A percentile compares a stretch with the other conserved stretches of the same genome.
Conservation (phyloP, 2,888 invertebrate genomes). For the Nudaria mundana region DNA sequence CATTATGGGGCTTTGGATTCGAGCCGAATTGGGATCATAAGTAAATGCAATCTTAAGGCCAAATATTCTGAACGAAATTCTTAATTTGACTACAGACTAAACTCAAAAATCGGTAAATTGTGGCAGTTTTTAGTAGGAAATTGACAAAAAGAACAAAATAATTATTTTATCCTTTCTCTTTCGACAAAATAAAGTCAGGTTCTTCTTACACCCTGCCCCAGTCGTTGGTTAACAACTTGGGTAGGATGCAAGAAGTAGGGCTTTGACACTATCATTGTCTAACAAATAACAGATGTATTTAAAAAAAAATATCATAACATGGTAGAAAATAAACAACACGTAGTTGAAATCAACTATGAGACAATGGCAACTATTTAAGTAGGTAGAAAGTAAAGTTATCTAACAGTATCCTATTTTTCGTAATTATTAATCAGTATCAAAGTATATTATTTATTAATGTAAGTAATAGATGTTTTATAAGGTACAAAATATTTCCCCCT, state of each 20-base stretch:
- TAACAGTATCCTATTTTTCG: conserved; percentile 21
- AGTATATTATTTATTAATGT: conserved; percentile 13
- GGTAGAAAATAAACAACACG: background rate
- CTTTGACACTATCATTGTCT: background rate
- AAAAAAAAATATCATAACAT: background rate
- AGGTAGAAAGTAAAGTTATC: background rate
- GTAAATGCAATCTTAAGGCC: conserved; percentile 12
- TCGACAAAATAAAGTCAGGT: no score
- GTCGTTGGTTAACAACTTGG: no score
- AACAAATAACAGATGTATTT: background rate
- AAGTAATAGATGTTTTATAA: conserved; percentile 15
- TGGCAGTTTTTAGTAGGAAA: no score
- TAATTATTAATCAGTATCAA: conserved; percentile 16
- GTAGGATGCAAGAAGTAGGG: background rate
- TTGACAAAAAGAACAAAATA: no score
- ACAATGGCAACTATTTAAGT: background rate
- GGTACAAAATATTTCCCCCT: conserved; percentile 9
- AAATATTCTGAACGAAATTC: no score
- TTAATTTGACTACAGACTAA: no score
- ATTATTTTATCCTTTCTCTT: no score
- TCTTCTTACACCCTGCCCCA: no score
- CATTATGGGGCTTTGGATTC: background rate
- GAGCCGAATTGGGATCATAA: conserved; percentile 13
- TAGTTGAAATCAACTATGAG: background rate
- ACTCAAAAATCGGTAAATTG: no score